These are phyloP conservation scores for Aphidius gifuensis DNA, from an alignment of 1,140 invertebrate species.

Conservation along the genomic window DNA sequence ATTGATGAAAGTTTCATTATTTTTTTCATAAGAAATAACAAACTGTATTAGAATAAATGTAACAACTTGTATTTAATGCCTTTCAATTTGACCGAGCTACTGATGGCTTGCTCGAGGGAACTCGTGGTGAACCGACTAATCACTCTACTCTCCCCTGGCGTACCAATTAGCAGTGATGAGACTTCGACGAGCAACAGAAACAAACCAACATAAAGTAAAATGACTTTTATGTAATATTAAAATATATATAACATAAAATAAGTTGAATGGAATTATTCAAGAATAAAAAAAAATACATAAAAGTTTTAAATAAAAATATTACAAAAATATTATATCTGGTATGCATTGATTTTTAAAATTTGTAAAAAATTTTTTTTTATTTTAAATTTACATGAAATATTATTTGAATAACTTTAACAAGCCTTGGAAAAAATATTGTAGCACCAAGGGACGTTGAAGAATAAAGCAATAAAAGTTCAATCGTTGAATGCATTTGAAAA, in stretches of 20 bases:
- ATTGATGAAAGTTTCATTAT: constrained; percentile 7
- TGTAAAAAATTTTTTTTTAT: constrained; percentile 10
- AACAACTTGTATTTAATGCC: not conserved
- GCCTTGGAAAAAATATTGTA: not conserved
- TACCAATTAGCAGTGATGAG: constrained; percentile 20
- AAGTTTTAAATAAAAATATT: not conserved
- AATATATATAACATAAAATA: not conserved
- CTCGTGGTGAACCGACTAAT: constrained; percentile 24
- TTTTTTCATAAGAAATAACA: not conserved
- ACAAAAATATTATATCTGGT: not conserved
- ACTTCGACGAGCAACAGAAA: constrained; percentile 8
- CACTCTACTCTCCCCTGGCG: constrained; percentile 10
- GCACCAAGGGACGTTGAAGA: constrained; percentile 3
- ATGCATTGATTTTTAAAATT: constrained; percentile 3
- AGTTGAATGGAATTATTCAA: not conserved
- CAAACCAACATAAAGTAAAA: not conserved
- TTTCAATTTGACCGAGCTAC: constrained; percentile 2
- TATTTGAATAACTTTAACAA: constrained; percentile 25
- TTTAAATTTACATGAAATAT: constrained; percentile 22
- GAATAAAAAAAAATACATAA: not conserved
- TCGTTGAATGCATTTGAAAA: not conserved
- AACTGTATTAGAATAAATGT: not conserved
- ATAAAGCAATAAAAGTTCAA: constrained; percentile 18
- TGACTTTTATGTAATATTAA: not conserved
- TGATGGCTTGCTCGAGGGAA: constrained; percentile 14